phyloP scores from a whole-genome alignment of 1,140 invertebrate genomes.

The Hyposmocoma kahamanoa region DNA sequence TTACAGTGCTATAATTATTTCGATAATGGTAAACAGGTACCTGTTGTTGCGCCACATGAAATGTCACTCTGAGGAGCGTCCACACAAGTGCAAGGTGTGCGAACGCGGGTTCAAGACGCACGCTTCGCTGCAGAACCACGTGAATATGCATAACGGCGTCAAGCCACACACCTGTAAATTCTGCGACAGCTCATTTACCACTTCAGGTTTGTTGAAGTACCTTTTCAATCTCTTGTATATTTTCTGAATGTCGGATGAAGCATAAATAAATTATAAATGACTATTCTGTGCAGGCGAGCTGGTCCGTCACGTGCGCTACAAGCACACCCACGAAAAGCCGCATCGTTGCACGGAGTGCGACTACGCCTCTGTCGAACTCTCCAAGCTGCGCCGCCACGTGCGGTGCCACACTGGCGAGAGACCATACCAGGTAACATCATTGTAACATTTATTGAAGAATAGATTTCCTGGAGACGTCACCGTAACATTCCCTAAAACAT shows the following conservation, averaged over 20 bases:
- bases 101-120: slow-evolving; percentile 96
- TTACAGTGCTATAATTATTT: no score
- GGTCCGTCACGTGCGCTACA: slow-evolving; percentile 92
- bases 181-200: slow-evolving; percentile 95
- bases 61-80: slow-evolving; percentile 94
- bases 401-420: slow-evolving; percentile 93
- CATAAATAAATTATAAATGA: background rate
- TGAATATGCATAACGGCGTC: slow-evolving; percentile 96
- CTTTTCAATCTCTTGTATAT: background rate
- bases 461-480: no score
- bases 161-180: slow-evolving; percentile 96
- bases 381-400: slow-evolving; percentile 94
- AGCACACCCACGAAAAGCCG: slow-evolving; percentile 96
- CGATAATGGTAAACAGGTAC: no score
- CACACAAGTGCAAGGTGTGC: slow-evolving; percentile 96
- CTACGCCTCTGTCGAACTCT: slow-evolving; percentile 95
- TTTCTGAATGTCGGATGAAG: background rate
- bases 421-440: slow-evolving; percentile 84
- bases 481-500: no score
- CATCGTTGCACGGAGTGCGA: slow-evolving; percentile 96
- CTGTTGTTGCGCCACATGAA: slow-evolving; percentile 95
- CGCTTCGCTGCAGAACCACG: slow-evolving; percentile 94
- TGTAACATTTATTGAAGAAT: no score
- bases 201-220: slow-evolving; percentile 79
- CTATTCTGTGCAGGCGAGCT: slow-evolving; percentile 82